Conservation (phyloP, 1,140 invertebrate genomes). For the Steinernema feltiae region DNA sequence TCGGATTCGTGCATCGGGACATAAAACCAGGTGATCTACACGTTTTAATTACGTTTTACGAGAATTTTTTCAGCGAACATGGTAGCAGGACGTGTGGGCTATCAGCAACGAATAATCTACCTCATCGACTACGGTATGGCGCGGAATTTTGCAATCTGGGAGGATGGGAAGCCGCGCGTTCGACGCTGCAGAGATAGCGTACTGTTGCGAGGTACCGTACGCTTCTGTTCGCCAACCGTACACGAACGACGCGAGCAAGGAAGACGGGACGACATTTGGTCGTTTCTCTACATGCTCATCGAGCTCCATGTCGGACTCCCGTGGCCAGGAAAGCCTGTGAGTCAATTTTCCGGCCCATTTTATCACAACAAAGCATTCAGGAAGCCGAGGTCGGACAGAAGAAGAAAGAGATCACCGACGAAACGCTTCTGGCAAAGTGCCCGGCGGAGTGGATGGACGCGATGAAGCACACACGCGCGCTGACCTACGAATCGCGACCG, state of each 20-base stretch:
- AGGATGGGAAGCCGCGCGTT: not conserved
- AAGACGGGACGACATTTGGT: constrained; percentile 17
- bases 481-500: not conserved
- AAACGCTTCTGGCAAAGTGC: not conserved
- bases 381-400: not conserved
- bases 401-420: not conserved
- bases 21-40: not conserved
- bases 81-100: not conserved
- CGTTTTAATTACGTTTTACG: not conserved
- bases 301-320: constrained; percentile 30
- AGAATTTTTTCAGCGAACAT: not conserved
- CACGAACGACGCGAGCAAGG: constrained; percentile 9
- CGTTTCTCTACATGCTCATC: constrained; percentile 43
- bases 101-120: not conserved
- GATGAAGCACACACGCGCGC: not conserved
- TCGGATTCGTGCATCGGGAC: constrained; percentile 7
- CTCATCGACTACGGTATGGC: constrained; percentile 9
- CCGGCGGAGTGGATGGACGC: not conserved
- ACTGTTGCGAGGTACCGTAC: not conserved
- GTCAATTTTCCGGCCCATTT: not conserved
- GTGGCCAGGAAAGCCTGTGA: constrained; percentile 1
- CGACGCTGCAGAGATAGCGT: not conserved
- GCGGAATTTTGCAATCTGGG: not conserved
- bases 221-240: not conserved
- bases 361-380: not conserved